A percentile compares a stretch with the other conserved stretches of the same genome.
Conservation (phyloP, 1,140 invertebrate species). For the Trichonephila clavata region DNA sequence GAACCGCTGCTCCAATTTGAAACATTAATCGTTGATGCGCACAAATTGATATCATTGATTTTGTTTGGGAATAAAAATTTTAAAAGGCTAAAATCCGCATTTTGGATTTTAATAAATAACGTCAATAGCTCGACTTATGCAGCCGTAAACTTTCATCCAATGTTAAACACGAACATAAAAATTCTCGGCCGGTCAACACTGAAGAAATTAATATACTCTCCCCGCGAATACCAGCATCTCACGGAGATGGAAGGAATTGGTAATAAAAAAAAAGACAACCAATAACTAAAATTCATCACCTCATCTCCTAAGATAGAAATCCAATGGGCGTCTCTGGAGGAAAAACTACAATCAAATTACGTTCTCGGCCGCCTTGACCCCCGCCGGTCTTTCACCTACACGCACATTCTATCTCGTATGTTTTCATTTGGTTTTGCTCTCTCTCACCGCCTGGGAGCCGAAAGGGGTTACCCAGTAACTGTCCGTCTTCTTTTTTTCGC, state of each 20-base stretch:
- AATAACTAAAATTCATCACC: neutral
- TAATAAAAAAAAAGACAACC: neutral
- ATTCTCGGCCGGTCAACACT: no score
- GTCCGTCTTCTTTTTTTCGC: neutral
- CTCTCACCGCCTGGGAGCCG: neutral
- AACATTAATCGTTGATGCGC: no score
- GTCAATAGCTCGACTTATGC: no score
- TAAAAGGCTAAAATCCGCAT: no score
- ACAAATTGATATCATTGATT: no score
- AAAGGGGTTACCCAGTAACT: neutral
- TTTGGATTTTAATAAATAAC: no score
- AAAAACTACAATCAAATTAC: conserved; percentile 10
- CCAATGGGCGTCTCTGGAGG: neutral
- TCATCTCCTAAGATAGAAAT: conserved; percentile 43
- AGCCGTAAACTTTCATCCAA: no score
- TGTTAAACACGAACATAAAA: no score
- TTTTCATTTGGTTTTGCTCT: neutral
- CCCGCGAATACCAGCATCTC: neutral
- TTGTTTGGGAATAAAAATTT: no score
- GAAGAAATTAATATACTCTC: neutral
- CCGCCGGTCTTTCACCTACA: conserved; percentile 37
- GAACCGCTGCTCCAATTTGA: no score
- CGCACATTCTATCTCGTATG: neutral
- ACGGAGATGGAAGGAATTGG: neutral
- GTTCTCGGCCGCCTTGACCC: conserved; percentile 4